phyloP scores from a whole-genome alignment of 2,797 vertebrate genomes.

The Lutjanus argentimaculatus region DNA sequence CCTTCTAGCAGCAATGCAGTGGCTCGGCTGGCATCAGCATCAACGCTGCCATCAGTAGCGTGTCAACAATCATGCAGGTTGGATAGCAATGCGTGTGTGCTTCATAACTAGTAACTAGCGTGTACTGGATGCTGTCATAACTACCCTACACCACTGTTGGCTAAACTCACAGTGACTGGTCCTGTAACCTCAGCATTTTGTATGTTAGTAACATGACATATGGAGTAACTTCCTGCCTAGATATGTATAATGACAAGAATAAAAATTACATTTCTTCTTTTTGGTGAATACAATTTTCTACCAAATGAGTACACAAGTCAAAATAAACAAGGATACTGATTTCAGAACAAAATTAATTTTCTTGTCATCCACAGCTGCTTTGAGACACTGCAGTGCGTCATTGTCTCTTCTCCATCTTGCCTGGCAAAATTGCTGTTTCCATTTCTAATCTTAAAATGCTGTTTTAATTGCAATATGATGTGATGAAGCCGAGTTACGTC shows the following conservation, averaged over 20 bases:
- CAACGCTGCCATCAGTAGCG: no score
- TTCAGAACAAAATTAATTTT: neutral
- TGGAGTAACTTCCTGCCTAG: neutral
- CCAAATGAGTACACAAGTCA: neutral
- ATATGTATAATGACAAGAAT: neutral
- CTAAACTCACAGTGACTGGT: neutral
- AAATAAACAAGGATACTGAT: neutral
- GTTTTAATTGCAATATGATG: slow-evolving; percentile 46
- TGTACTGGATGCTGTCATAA: no score
- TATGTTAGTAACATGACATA: neutral
- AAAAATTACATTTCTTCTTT: neutral
- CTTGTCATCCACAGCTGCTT: slow-evolving; percentile 6
- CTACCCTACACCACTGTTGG: no score
- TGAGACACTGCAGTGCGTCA: neutral
- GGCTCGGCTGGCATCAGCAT: no score
- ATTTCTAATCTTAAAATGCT: slow-evolving; percentile 40
- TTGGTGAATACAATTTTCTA: neutral
- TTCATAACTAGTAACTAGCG: no score
- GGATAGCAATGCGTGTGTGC: no score
- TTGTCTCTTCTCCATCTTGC: neutral
- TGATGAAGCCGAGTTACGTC: slow-evolving; percentile 4
- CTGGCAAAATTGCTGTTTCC: slow-evolving; percentile 9
- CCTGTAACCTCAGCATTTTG: neutral
- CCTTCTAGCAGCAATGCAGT: no score
- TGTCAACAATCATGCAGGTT: no score